Evolutionary conservation across 2,113 vertebrate species (phyloP), one percentile per base, ranked within the genome.

Genomic region (Tragulus kanchil): DNA sequence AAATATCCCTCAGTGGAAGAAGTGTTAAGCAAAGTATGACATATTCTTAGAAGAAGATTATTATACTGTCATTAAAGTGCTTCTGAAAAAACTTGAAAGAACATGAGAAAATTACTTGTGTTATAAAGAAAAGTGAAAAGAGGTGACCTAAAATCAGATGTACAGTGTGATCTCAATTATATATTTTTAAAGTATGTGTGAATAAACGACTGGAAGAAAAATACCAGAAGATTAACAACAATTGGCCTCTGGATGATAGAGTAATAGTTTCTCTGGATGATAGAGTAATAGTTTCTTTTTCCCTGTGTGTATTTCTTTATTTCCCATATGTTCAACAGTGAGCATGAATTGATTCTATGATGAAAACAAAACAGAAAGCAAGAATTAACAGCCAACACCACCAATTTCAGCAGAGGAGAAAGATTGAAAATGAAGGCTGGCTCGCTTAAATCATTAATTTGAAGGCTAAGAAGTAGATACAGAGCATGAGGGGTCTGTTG

Each of bases 21-120:
- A 89, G 9, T 6, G 3, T 87, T 87, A 79, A 48, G 58, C 25
- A 96, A 89, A 91, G 67, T 26, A 36, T 65, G 71, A 52, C 48
- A 64, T 82, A 87, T 50, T 89, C 64, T 92, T 96, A 64, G 58
- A 95, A 87, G n/a, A 36, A 91, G 16, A 78, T 89, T 96, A 67
- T 52, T 96, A 69, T 64, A 12, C 28, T 96, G 23, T 86, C 16
- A 62, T 94, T 95, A 61, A 95, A 96, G 67, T 88, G 85, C 91
- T 92, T 96, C 75, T 96, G 36, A 89, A 87, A 42, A 81, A n/a
- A 28, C 50, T 81, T 67, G n/a, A 86, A 96, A 89, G 45, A 92
- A 78, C 6, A 81, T 87, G 52, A 42, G 56, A 73, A 87, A 93
- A 92, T 54, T 89, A 67, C 52, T 67, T 94, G 19, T 94, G n/a